Evolutionary conservation across 2,113 vertebrate species (phyloP), one percentile per base, ranked within the genome.

Genomic region (Sinocyclocheilus anshuiensis): DNA sequence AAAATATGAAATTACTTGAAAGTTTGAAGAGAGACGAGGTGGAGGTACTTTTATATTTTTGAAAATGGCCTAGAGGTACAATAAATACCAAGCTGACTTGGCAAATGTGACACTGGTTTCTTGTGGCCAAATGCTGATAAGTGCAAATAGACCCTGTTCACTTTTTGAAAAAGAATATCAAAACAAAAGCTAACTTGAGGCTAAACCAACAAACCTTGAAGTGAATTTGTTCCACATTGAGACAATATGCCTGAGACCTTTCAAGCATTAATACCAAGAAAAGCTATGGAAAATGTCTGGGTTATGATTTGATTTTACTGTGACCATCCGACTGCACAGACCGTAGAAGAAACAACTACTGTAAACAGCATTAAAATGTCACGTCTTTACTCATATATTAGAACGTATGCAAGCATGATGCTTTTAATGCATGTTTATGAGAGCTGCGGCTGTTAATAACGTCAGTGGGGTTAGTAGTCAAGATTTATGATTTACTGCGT

Each of bases 41-140:
- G 36, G 7, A 24, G 15, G 57, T 26, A 80, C 10, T 63, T 77
- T 77, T 77, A 20, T 39, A 80, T 42, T 80, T 63, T 45, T 22
- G 12, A 78, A 78, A 79, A 57, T 72, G 20, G 29, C 77, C 33
- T 0, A 39, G 33, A 59, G 77, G 77, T n/a, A 59, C 53, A 79
- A 39, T 39, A 79, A 39, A 79, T 12, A 79, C 18, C 29, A 59
- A 79, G 77, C 53, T 9, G 33, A 39, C 57, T 77, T 77, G n/a
- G 36, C 67, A 84, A 75, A 72, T 24, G 53, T 42, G 67, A 86
- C 80, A 81, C 57, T 6, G 16, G n/a, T n/a, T 79, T 81, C 9
- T 81, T 36, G 2, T 81, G 69, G 79, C 78, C 78, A 81, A 86
- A n/a, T 48, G 81, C 86, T 72, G 86, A 42, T 18, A 63, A 84